Conservation (phyloP, 2,113 vertebrate genomes). For the Rutilus rutilus region DNA sequence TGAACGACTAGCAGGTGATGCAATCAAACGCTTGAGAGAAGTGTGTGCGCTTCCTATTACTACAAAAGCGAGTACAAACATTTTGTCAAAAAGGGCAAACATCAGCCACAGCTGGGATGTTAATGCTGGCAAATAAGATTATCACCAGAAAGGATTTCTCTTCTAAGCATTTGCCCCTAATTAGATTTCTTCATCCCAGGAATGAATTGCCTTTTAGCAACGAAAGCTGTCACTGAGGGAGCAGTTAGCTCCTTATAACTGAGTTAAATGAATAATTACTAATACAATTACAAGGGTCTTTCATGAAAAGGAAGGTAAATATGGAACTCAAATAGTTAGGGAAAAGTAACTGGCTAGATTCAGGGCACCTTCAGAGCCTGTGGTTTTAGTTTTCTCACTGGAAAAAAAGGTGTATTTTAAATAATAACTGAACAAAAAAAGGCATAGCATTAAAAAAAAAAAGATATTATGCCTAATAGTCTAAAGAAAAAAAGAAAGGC, state of each 20-base stretch:
- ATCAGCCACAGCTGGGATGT: slow-evolving; percentile 96
- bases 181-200: slow-evolving; percentile 95
- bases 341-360: not conserved
- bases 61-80: slow-evolving; percentile 69
- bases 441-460: not conserved
- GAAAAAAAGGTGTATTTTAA: not conserved
- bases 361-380: not conserved
- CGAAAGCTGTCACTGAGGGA: slow-evolving; percentile 92
- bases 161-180: slow-evolving; percentile 95
- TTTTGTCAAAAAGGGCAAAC: slow-evolving; percentile 93
- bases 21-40: slow-evolving; percentile 51
- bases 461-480: not conserved
- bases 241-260: slow-evolving; percentile 98
- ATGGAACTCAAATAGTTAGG: not conserved
- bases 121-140: slow-evolving; percentile 99
- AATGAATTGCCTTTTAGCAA: slow-evolving; percentile 98
- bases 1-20: slow-evolving; percentile 54
- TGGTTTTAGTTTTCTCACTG: not conserved
- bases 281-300: slow-evolving; percentile 90
- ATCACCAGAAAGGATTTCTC: slow-evolving; percentile 93
- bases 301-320: slow-evolving; percentile 46
- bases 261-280: slow-evolving; percentile 99
- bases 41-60: slow-evolving; percentile 53
- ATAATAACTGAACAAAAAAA: not conserved
- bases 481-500: not conserved